Evolutionary conservation across 2,113 vertebrate species (phyloP), one percentile per base, ranked within the genome.

Genomic region (Grus americana): DNA sequence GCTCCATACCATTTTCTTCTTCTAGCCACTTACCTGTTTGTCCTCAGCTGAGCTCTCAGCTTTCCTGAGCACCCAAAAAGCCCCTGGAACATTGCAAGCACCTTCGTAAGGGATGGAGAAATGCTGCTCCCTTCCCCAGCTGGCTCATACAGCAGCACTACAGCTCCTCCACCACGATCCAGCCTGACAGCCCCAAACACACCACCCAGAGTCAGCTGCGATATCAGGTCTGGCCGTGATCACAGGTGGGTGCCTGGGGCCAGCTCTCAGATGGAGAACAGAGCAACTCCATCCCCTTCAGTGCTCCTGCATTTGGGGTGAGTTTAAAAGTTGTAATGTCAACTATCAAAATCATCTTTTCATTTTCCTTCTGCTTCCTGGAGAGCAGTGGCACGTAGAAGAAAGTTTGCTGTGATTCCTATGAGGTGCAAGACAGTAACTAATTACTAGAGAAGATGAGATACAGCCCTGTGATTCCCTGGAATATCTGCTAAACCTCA

Each of bases 401-500:
- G 71, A 46, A 90, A 58, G 71, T 90, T 90, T 74, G 72, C 47
- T 29, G 32, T 73, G 46, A 83, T 88, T 92, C 71, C 85, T 55
- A 3, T 63, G 92, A 91, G 79, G 78, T 78, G 57, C 6, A 24
- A 92, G 86, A 71, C 72, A 84, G 91, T 87, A 74, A 93, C 59
- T 95, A 83, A 81, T 95, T 84, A 84, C 65, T 61, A 55, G 62
- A 59, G 74, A 93, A 92, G 95, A 92, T 76, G 83, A 82, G 94
- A 72, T 75, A 50, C 85, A 96, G 88, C 93, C 86, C 91, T 58
- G 46, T 54, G 55, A 79, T 67, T 86, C 80, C 50, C 72, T 44
- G 85, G 88, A 83, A 86, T 93, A 79, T 95, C 94, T 97, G 93
- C 73, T 86, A 57, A 93, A 42, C 79, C 88, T 95, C 91, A 70